Evolutionary conservation across 2,797 vertebrate genomes (phyloP), one percentile per base, ranked within the genome.

Genomic region (Miichthys miiuy): DNA sequence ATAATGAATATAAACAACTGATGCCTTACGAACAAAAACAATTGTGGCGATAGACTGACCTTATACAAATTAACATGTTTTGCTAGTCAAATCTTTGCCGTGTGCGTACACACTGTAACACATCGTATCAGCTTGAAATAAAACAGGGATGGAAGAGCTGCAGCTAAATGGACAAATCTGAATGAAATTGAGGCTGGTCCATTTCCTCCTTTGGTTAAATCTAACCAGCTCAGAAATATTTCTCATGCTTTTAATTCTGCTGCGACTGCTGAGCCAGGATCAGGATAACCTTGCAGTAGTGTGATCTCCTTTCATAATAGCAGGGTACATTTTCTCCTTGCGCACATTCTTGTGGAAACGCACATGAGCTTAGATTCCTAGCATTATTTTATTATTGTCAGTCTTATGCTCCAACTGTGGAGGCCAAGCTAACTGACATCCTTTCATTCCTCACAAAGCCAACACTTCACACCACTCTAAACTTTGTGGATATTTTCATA

Each of bases 261-360:
- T 85, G 86, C 69, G 23, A 60, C 48, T 42, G 54, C 69, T 77
- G 58, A 70, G 71, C 79, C 72, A 70, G 67, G 66, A 82, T 75
- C 64, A 63, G 76, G 69, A 72, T 82, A 88, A 86, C 83, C 88
- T 90, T 86, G 84, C 79, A 84, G 63, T 25, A 60, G 64, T 85
- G 78, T 82, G 77, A 91, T 75, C 79, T 82, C 46, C 25, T 27
- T 68, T 79, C 60, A 80, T 90, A 89, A 88, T 82, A 58, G 79
- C 79, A 81, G 80, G 83, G 79, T 79, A 51, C 46, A 67, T 68
- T 77, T 77, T 58, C 88, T 89, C 67, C 86, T 88, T 68, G 67
- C 72, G 73, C 68, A 89, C 91, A 93, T 94, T 94, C 87, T 93
- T 93, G 87, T 92, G 88, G 89, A 91, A 89, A 87, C 79, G 79